phyloP scores from a whole-genome alignment of 2,113 vertebrate genomes.

The Rhinopithecus roxellana region DNA sequence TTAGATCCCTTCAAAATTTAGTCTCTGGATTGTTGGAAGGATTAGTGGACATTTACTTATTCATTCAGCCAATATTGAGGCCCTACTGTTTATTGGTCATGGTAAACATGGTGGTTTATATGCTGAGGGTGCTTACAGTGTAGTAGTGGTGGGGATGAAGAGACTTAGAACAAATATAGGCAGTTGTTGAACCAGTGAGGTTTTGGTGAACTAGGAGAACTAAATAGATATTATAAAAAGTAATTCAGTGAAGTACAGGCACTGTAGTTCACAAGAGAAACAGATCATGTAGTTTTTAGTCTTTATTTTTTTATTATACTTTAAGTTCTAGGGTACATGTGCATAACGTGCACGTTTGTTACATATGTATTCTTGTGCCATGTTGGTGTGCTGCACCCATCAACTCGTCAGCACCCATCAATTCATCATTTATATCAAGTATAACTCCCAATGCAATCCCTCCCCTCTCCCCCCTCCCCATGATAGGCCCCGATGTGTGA shows the following conservation, averaged over 20 bases:
- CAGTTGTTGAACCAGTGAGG: neutral
- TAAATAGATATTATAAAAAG: neutral
- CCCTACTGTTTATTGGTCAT: neutral
- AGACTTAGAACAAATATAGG: neutral
- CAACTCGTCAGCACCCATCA: no score
- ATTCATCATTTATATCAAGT: no score
- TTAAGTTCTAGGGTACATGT: no score
- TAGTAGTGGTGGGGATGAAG: neutral
- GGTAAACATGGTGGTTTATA: neutral
- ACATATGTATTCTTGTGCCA: no score
- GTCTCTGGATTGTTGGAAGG: neutral
- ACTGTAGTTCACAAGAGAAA: conserved; percentile 17
- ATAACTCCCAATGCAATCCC: no score
- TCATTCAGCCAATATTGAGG: neutral
- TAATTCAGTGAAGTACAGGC: neutral
- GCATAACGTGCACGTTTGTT: no score
- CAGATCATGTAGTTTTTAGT: neutral
- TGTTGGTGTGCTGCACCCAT: no score
- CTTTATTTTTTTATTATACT: neutral
- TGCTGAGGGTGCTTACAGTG: neutral
- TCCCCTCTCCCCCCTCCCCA: no score
- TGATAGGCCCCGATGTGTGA: no score
- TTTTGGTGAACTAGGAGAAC: neutral
- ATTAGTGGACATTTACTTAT: neutral
- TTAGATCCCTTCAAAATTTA: neutral